Evolutionary conservation across 1,140 invertebrate species (phyloP), one percentile per base, ranked within the genome.

Genomic region (Calycopis cecrops): DNA sequence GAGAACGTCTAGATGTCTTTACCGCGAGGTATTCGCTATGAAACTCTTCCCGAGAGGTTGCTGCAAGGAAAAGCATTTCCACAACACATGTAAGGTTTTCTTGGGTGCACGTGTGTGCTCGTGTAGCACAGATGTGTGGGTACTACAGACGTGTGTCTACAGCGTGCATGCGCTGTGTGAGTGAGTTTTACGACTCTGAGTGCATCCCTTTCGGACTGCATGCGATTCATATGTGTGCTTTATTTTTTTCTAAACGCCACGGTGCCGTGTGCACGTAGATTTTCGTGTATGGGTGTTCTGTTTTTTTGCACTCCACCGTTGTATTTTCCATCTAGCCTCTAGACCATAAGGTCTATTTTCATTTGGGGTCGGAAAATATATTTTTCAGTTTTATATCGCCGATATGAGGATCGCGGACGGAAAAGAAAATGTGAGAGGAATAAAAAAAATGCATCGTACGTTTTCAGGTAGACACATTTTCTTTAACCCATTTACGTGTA

Each of bases 381-480:
- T 87, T 85, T 86, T 87, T 85, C 80, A 87, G 84, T 87, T 87
- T 85, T 85, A 87, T 87, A 87, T 87, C 81, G 84, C 42, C 84
- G 84, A 87, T 87, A 87, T 87, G 81, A 85, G 84, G 84, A 84
- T 87, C 84, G 81, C 73, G 84, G 84, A 87, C 82, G 76, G 79
- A 76, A 84, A 85, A 28, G 83, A 86, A 87, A 84, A 85, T 77
- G 81, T 77, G 77, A 77, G 77, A 66, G 63, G 76, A 80, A 85
- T 79, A 85, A 85, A 84, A 86, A 82, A 84, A 82, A 76, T 82
- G 80, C 81, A 83, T 83, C 82, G 82, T 87, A 84, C 74, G 72
- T 85, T 87, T 85, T 82, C 84, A 87, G 81, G 84, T 87, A 87
- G 84, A 87, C 84, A 87, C 84, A 87, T 87, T 87, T 87, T 85